Evolutionary conservation across 2,888 invertebrate species (phyloP).

Genomic region (Lasioglossum villosulum): DNA sequence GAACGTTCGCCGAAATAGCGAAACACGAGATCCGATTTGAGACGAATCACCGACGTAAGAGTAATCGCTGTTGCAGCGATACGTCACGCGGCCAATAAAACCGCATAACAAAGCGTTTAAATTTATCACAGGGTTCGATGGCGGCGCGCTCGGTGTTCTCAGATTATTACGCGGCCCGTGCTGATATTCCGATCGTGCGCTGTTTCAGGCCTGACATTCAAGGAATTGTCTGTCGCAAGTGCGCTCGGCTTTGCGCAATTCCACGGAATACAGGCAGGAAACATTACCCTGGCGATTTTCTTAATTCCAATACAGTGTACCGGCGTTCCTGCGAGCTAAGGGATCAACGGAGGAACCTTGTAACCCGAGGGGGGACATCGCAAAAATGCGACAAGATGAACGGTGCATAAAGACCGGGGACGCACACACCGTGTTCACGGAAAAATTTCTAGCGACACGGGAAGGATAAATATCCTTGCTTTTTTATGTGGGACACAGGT

Average conservation of each 20-base stretch:
- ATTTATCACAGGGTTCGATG: conserved; percentile 54
- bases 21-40: conserved; percentile 3
- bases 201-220: conserved; percentile 67
- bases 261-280: conserved; percentile 46
- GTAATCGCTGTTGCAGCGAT: conserved; percentile 14
- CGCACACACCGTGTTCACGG: background rate
- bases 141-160: conserved; percentile 46
- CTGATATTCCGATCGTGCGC: conserved; percentile 56
- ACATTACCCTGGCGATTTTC: conserved; percentile 40
- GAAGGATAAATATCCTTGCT: background rate
- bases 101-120: conserved; percentile 56
- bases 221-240: conserved; percentile 66
- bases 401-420: background rate
- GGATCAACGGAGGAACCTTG: conserved; percentile 23
- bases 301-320: conserved; percentile 45
- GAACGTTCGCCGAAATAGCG: conserved; percentile 1
- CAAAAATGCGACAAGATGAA: background rate
- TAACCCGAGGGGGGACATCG: background rate
- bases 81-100: conserved; percentile 46
- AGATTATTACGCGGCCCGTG: conserved; percentile 54
- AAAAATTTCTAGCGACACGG: background rate
- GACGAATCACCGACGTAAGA: conserved; percentile 2
- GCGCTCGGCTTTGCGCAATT: conserved; percentile 55
- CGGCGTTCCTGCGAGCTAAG: conserved; percentile 29
- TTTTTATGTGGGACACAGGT: background rate